These are phyloP conservation scores for Caenorhabditis briggsae DNA, from an alignment of 1,140 invertebrate genomes.

Conservation along the genomic window DNA sequence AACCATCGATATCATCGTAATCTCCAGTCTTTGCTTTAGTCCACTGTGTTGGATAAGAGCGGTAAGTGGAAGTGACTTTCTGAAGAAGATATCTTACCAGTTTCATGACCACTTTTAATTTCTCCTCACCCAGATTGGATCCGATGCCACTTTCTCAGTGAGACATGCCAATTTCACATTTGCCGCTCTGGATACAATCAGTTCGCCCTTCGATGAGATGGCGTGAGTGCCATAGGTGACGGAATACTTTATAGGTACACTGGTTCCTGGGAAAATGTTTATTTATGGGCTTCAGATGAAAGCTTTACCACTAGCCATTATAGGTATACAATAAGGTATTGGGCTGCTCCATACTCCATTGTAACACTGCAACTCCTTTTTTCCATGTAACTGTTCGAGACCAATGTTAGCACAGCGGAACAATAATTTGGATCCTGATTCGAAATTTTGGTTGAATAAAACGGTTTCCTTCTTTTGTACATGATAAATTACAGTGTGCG, in stretches of 20 bases:
- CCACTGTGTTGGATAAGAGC: conserved; percentile 81
- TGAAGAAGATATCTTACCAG: conserved; percentile 50
- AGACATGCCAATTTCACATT: conserved; percentile 65
- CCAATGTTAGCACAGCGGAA: conserved; percentile 60
- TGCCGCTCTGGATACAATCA: conserved; percentile 59
- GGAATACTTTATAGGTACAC: conserved; percentile 42
- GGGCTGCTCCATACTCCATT: conserved; percentile 49
- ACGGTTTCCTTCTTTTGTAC: conserved; percentile 58
- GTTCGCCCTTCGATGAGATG: conserved; percentile 60
- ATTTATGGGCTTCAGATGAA: background rate
- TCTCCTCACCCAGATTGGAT: conserved; percentile 47
- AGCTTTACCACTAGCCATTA: conserved; percentile 20
- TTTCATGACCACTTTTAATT: background rate
- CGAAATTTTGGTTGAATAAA: conserved; percentile 65
- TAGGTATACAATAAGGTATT: conserved; percentile 56
- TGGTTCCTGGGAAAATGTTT: background rate
- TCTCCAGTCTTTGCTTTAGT: conserved; percentile 83
- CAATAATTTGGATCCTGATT: conserved; percentile 59
- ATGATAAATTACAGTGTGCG: conserved; percentile 59
- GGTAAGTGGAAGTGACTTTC: conserved; percentile 69
- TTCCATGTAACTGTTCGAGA: conserved; percentile 51
- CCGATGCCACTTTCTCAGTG: conserved; percentile 46
- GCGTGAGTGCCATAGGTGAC: conserved; percentile 55
- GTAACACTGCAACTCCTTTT: conserved; percentile 44
- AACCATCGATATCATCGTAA: conserved; percentile 85